Conservation (phyloP, 2,797 vertebrate genomes). For the Chromobotia macracanthus region DNA sequence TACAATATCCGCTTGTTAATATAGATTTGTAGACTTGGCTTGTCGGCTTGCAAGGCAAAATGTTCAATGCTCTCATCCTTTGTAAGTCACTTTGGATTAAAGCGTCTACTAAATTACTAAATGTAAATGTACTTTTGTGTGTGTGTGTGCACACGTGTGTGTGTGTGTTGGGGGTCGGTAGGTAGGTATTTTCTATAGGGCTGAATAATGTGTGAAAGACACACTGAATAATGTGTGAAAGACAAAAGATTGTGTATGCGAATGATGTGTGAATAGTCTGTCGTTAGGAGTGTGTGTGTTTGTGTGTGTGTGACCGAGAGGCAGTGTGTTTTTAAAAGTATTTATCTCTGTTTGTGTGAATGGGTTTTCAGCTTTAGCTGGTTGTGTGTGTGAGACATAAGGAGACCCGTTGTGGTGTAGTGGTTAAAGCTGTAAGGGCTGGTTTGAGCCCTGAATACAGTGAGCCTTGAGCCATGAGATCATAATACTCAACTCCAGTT, state of each 20-base stretch:
- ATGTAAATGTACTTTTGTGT: too few relatives aligned
- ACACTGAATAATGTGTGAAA: neutral
- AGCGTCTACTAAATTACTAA: too few relatives aligned
- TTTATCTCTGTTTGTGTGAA: constrained; percentile 4
- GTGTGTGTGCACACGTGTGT: too few relatives aligned
- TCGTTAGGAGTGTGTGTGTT: neutral
- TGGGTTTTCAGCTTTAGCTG: neutral
- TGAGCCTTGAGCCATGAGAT: too few relatives aligned
- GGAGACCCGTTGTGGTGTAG: neutral
- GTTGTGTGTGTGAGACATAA: constrained; percentile 16
- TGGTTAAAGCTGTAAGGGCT: too few relatives aligned
- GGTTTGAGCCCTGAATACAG: too few relatives aligned
- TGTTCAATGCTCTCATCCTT: too few relatives aligned
- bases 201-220: neutral
- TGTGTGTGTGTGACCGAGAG: neutral
- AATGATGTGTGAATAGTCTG: neutral
- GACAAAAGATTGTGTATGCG: neutral
- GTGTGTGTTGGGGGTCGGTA: neutral
- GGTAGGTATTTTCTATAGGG: neutral
- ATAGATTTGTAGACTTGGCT: too few relatives aligned
- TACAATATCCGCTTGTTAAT: too few relatives aligned
- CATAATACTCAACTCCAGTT: too few relatives aligned
- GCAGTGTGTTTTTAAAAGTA: neutral
- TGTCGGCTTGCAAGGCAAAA: too few relatives aligned
- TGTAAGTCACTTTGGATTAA: too few relatives aligned